These are phyloP conservation scores for Capreolus pygargus DNA, from an alignment of 2,113 vertebrate genomes.

Conservation along the genomic window DNA sequence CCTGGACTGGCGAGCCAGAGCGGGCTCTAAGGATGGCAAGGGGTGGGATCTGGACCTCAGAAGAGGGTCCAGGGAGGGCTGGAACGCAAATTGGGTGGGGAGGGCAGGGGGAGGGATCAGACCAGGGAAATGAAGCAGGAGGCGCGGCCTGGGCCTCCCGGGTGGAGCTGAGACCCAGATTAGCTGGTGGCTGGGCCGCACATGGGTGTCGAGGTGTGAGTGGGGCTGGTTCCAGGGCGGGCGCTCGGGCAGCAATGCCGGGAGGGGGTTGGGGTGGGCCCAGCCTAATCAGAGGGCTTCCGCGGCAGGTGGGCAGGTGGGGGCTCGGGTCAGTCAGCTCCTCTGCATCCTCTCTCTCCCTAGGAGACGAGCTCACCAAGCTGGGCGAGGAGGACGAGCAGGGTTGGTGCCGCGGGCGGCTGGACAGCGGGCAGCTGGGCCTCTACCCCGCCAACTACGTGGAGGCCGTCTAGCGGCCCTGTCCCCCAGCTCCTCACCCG, in stretches of 20 bases:
- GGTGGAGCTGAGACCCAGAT: neutral
- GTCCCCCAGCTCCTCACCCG: constrained; percentile 31
- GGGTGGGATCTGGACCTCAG: neutral
- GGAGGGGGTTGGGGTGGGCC: neutral
- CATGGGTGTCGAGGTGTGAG: neutral
- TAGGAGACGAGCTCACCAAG: constrained; percentile 95
- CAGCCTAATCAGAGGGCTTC: neutral
- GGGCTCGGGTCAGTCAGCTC: neutral
- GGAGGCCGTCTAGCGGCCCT: constrained; percentile 90
- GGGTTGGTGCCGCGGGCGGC: constrained; percentile 98
- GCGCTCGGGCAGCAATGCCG: neutral
- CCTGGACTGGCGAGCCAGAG: neutral
- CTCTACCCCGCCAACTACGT: constrained; percentile 99
- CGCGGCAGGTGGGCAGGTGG: neutral
- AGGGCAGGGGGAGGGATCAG: neutral
- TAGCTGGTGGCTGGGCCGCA: neutral
- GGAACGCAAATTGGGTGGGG: neutral
- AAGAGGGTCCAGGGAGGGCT: neutral
- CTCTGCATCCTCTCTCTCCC: neutral
- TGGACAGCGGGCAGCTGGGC: constrained; percentile 94
- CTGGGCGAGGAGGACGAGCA: constrained; percentile 97
- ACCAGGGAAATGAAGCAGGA: neutral
- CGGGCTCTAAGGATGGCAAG: neutral
- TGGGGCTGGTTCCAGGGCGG: neutral
- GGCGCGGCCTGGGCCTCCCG: neutral